Evolutionary conservation across 2,797 vertebrate genomes (phyloP), one percentile per base, ranked within the genome.

Genomic region (Merluccius polli): DNA sequence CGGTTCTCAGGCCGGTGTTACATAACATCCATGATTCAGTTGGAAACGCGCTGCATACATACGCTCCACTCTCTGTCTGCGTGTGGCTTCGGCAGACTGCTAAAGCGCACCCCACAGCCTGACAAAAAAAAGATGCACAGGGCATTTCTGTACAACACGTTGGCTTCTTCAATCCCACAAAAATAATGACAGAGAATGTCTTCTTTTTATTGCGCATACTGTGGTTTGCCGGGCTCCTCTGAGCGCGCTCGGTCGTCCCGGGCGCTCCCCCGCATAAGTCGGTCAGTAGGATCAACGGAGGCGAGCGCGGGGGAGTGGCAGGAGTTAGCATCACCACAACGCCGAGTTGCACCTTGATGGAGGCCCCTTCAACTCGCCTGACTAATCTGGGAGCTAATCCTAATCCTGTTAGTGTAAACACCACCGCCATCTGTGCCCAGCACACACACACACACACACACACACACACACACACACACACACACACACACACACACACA

Each of bases 331-430:
- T 48, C 21, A 21, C 52, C n/a, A 65, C 59, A 3, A 2, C 9
- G 10, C 78, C 31, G 59, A 31, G 74, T 35, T 0, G 78, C 81
- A 77, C 81, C 67, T 73, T 86, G 81, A 83, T 80, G 81, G 78
- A n/a, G 68, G 65, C 76, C 79, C 86, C 83, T 83, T 89, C 83
- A 86, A 86, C 79, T 90, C 15, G 83, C 75, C 85, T 76, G 85
- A 85, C 86, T 92, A 91, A 91, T 92, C 86, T 90, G 79, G 59
- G 72, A 82, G 80, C 73, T 91, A 91, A 93, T 90, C 89, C 85
- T 92, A 90, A 93, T 92, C 92, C 85, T 38, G 87, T 92, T 90
- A 90, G 86, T 83, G 85, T 84, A 89, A 92, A 91, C 88, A 83
- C 84, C 29, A 38, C 76, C 77, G 79, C 89, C 91, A 92, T 92